Conservation (phyloP, 2,797 vertebrate genomes). For the Acomys russatus region DNA sequence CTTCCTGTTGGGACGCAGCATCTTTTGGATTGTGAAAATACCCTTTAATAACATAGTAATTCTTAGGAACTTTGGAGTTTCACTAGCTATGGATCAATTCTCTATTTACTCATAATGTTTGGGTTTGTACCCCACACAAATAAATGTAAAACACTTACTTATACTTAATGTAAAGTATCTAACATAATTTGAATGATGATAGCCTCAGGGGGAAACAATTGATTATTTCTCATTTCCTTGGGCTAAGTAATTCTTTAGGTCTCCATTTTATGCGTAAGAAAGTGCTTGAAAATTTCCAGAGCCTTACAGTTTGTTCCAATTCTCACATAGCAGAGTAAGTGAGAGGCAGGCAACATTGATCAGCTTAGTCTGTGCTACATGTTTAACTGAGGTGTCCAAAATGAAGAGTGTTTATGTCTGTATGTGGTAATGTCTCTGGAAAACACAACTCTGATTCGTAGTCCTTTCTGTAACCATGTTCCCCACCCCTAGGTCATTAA, state of each 20-base stretch:
- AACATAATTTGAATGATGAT: background rate
- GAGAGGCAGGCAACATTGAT: background rate
- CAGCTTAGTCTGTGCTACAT: background rate
- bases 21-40: background rate
- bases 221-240: background rate
- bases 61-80: background rate
- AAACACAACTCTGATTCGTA: background rate
- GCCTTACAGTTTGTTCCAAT: background rate
- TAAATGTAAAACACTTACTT: background rate
- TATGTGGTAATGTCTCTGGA: background rate
- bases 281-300: background rate
- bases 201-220: background rate
- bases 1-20: background rate
- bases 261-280: background rate
- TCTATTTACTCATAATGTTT: slow-evolving; percentile 4
- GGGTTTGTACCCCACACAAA: background rate
- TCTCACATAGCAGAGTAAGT: background rate
- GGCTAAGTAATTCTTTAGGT: background rate
- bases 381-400: background rate
- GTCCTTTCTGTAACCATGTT: background rate
- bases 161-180: background rate
- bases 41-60: background rate
- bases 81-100: background rate
- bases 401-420: background rate
- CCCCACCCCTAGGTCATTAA: slow-evolving; percentile 4